Conservation (phyloP, 2,888 invertebrate species). For the Meganola albula region DNA sequence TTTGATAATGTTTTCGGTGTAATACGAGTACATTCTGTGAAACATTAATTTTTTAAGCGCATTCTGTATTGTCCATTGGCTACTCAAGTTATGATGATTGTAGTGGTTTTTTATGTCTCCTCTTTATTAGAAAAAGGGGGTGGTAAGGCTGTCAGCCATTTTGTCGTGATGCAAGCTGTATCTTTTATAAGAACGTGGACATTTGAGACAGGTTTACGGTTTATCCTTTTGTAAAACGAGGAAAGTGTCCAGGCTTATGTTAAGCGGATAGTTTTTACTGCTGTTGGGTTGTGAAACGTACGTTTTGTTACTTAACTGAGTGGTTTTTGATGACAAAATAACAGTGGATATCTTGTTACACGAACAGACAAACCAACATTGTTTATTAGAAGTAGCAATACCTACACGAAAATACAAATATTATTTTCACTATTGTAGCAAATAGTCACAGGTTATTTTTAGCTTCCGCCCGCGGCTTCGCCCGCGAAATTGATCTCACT, state of each 20-base stretch:
- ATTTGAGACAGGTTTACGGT: conserved; percentile 55
- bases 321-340: conserved; percentile 5
- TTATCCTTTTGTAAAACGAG: conserved; percentile 48
- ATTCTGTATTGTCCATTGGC: conserved; percentile 41
- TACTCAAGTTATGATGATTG: conserved; percentile 68
- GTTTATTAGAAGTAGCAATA: no score
- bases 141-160: conserved; percentile 41
- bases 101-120: conserved; percentile 68
- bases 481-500: no score
- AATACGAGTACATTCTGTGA: no score
- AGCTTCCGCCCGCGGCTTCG: no score
- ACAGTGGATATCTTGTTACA: no score
- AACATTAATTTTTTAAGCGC: conserved; percentile 62
- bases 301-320: conserved; percentile 9
- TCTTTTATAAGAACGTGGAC: conserved; percentile 54
- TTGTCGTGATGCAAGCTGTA: conserved; percentile 49
- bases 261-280: conserved; percentile 33
- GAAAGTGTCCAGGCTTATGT: conserved; percentile 33
- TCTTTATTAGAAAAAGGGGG: conserved; percentile 63
- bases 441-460: no score
- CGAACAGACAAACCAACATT: no score
- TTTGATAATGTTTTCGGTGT: no score
- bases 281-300: conserved; percentile 21
- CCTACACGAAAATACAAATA: no score
- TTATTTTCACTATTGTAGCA: no score